phyloP scores from a whole-genome alignment of 2,888 invertebrate genomes.

The Drosophila anomelani region DNA sequence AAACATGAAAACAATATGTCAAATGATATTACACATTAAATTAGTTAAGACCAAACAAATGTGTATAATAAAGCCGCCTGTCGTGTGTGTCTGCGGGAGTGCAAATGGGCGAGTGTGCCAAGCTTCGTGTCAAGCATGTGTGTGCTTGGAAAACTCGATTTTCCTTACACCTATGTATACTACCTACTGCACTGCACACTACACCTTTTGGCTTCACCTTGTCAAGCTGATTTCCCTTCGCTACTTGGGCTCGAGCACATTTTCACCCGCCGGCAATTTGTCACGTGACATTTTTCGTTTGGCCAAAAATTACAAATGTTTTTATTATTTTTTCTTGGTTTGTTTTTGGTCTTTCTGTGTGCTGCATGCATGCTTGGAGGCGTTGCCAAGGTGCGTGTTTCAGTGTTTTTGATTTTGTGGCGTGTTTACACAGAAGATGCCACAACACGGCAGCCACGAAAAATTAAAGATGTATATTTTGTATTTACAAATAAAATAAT shows the following conservation, averaged over 20 bases:
- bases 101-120: slow-evolving; percentile 15
- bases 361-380: slow-evolving; percentile 60
- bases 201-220: slow-evolving; percentile 1
- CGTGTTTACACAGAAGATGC: slow-evolving; percentile 46
- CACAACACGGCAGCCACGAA: slow-evolving; percentile 43
- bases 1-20: slow-evolving; percentile 82
- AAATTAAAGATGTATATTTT: not conserved
- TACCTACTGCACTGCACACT: not conserved
- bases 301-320: slow-evolving; percentile 49
- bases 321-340: slow-evolving; percentile 51
- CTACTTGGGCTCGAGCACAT: slow-evolving; percentile 50
- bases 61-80: slow-evolving; percentile 67
- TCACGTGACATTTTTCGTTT: slow-evolving; percentile 66
- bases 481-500: not conserved
- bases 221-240: slow-evolving; percentile 12
- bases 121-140: slow-evolving; percentile 48
- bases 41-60: slow-evolving; percentile 73
- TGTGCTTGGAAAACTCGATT: slow-evolving; percentile 33
- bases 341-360: slow-evolving; percentile 44
- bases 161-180: slow-evolving; percentile 11
- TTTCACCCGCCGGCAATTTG: slow-evolving; percentile 73
- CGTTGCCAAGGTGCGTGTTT: slow-evolving; percentile 34
- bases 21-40: slow-evolving; percentile 82
- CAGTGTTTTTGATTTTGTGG: slow-evolving; percentile 30
- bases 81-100: slow-evolving; percentile 43